Percentiles rank a stretch among this genome's conserved stretches.
Evolutionary conservation across 2,888 invertebrate species (phyloP).

Genomic region (Seira musarum): DNA sequence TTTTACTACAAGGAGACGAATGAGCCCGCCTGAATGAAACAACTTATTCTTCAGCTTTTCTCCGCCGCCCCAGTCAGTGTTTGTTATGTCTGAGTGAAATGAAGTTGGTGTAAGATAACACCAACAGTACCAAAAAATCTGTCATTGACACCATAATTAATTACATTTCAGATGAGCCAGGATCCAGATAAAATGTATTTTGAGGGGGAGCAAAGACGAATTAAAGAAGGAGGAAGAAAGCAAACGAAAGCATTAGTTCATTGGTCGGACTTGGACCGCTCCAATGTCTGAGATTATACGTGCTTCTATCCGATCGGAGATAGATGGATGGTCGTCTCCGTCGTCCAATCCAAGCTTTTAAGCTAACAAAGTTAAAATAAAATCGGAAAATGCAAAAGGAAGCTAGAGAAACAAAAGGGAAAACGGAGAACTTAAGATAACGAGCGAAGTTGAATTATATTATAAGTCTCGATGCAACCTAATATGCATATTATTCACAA

Average conservation of each 20-base stretch:
- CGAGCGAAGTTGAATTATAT: not conserved
- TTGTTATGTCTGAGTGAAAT: slow-evolving; percentile 41
- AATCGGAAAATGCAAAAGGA: not conserved
- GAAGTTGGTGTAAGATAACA: slow-evolving; percentile 60
- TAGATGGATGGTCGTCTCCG: too few species aligned
- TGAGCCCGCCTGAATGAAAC: not conserved
- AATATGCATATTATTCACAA: too few species aligned
- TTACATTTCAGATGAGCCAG: slow-evolving; percentile 64
- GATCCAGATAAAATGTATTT: slow-evolving; percentile 62
- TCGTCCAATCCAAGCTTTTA: not conserved
- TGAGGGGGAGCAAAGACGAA: slow-evolving; percentile 37
- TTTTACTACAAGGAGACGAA: not conserved
- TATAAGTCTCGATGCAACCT: not conserved
- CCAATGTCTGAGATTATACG: not conserved
- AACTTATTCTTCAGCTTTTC: not conserved
- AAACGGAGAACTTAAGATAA: slow-evolving; percentile 2
- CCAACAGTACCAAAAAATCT: slow-evolving; percentile 52
- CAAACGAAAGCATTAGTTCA: not conserved
- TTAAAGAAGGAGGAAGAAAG: slow-evolving; percentile 22
- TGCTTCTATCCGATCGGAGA: too few species aligned
- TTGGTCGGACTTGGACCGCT: not conserved
- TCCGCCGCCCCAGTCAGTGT: slow-evolving; percentile 4
- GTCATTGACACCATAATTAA: slow-evolving; percentile 66
- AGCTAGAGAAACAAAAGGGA: not conserved
- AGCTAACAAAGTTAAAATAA: not conserved